Evolutionary conservation across 2,797 vertebrate species (phyloP).

Genomic region (Heliangelus exortis): DNA sequence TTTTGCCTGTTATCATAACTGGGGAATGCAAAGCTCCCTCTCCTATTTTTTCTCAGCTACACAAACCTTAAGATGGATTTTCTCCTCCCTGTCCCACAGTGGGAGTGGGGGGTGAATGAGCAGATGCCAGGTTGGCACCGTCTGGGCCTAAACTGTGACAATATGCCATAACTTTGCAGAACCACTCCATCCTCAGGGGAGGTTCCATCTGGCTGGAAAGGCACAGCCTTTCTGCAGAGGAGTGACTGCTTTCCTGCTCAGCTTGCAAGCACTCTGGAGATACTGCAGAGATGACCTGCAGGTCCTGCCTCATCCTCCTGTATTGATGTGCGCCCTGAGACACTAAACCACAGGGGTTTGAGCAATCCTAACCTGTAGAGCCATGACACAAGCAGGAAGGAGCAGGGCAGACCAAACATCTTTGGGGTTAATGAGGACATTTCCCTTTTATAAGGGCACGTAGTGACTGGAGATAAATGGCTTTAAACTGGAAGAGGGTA

Average conservation of each 20-base stretch:
- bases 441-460: too few relatives aligned
- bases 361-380: neutral
- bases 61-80: too few relatives aligned
- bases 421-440: neutral
- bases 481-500: too few relatives aligned
- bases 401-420: neutral
- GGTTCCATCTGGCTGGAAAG: neutral
- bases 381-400: neutral
- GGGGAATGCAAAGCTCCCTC: too few relatives aligned
- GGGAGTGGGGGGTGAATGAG: too few relatives aligned
- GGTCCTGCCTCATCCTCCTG: neutral
- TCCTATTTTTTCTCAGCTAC: too few relatives aligned
- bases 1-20: too few relatives aligned
- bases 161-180: neutral
- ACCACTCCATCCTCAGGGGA: neutral
- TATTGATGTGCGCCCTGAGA: neutral
- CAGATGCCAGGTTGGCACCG: too few relatives aligned
- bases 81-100: too few relatives aligned
- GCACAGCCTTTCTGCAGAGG: neutral
- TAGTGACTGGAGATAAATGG: too few relatives aligned
- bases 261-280: fast-evolving
- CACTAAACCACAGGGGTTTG: neutral
- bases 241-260: neutral
- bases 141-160: too few relatives aligned
- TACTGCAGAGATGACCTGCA: fast-evolving